phyloP scores from a whole-genome alignment of 2,888 invertebrate species.

The Cremastinae sp. region DNA sequence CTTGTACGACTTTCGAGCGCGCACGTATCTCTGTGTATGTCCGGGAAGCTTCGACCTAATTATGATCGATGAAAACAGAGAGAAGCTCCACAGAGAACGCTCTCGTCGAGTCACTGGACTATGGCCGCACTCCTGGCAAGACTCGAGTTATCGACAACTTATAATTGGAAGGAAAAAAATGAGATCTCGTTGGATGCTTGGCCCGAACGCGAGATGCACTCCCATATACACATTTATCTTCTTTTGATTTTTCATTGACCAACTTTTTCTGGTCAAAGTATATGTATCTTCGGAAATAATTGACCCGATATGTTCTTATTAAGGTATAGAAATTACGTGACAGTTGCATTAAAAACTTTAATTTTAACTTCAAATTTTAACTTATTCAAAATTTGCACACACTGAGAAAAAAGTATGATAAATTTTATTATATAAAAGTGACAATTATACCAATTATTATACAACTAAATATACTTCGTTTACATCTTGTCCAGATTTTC shows the following conservation, averaged over 20 bases:
- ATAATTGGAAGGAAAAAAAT: conserved; percentile 52
- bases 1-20: background rate
- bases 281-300: background rate
- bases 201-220: background rate
- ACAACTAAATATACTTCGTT: too few relatives aligned
- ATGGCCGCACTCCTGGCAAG: conserved; percentile 27
- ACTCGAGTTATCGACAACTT: conserved; percentile 55
- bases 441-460: too few relatives aligned
- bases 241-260: background rate
- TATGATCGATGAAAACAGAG: conserved; percentile 51
- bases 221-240: background rate
- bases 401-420: too few relatives aligned
- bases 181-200: conserved; percentile 31
- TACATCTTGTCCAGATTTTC: too few relatives aligned
- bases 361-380: too few relatives aligned
- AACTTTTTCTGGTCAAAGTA: conserved; percentile 6
- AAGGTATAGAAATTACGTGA: too few relatives aligned
- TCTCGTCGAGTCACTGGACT: conserved; percentile 42
- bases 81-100: conserved; percentile 11
- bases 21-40: conserved; percentile 6
- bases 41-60: conserved; percentile 47
- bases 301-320: background rate
- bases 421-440: too few relatives aligned
- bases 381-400: too few relatives aligned
- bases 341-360: too few relatives aligned